phyloP scores from a whole-genome alignment of 2,888 invertebrate genomes.

The Spodoptera exigua region DNA sequence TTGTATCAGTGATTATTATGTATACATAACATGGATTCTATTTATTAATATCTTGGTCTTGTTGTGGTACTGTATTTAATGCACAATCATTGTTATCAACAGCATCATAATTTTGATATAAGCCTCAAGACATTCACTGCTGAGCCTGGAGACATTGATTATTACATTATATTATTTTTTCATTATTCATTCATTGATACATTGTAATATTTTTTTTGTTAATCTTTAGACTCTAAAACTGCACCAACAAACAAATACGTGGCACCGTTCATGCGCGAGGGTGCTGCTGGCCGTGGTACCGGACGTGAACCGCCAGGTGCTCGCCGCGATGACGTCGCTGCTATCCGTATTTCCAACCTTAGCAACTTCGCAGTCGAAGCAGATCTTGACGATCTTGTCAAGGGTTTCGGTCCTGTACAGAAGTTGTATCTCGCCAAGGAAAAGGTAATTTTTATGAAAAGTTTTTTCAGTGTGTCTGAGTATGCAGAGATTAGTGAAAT shows the following conservation, averaged over 20 bases:
- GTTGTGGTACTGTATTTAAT: no score
- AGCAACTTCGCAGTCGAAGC: conserved; percentile 98
- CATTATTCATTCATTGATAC: no score
- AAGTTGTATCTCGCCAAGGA: conserved; percentile 99
- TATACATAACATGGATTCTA: no score
- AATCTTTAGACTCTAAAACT: conserved; percentile 76
- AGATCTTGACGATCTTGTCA: conserved; percentile 98
- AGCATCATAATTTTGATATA: no score
- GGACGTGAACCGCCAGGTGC: conserved; percentile 91
- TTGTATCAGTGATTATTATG: no score
- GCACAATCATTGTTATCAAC: no score
- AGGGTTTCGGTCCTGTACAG: conserved; percentile 97
- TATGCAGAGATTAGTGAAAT: no score
- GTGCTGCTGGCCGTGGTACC: conserved; percentile 93
- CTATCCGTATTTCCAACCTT: conserved; percentile 98
- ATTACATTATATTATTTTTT: no score
- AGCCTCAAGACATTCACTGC: no score
- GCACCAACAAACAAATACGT: conserved; percentile 93
- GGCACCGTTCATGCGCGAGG: conserved; percentile 96
- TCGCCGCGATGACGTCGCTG: conserved; percentile 95
- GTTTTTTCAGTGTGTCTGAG: no score
- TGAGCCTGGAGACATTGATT: no score
- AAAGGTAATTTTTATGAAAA: conserved; percentile 83
- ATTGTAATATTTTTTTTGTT: neutral
- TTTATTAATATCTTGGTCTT: no score